Percentiles rank a stretch among this genome's conserved stretches.
phyloP scores from a whole-genome alignment of 37 sponge, comb jelly and placozoan genomes.

The Halisarca cf. caerulea region DNA sequence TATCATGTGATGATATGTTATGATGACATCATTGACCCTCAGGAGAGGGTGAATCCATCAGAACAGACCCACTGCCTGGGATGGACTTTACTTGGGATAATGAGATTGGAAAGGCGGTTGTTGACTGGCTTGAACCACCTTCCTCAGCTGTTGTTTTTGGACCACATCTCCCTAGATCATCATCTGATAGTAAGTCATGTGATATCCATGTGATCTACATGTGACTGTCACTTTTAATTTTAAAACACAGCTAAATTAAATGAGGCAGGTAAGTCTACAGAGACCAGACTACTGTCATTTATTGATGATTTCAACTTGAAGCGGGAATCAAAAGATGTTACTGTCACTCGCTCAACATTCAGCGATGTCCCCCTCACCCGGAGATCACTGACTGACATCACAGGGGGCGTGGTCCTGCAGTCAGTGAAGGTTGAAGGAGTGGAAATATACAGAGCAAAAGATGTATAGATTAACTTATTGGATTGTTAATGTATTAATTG shows the following conservation, averaged over 20 bases:
- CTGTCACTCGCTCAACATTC: not conserved
- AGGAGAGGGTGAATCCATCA: no score
- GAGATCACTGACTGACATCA: slow-evolving; percentile 1
- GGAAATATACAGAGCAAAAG: not conserved
- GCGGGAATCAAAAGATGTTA: not conserved
- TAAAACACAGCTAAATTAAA: not conserved
- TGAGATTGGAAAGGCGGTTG: slow-evolving; percentile 5
- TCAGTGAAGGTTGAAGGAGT: slow-evolving; percentile 7
- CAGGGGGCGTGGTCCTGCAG: not conserved
- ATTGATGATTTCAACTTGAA: not conserved
- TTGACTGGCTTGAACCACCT: slow-evolving; percentile 23
- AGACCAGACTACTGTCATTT: not conserved
- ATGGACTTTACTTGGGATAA: slow-evolving; percentile 24
- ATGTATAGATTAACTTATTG: slow-evolving; percentile 7
- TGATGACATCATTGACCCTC: no score
- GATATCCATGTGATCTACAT: not conserved
- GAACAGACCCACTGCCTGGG: no score
- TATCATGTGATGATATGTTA: not conserved
- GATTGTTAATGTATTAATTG: slow-evolving; percentile 6
- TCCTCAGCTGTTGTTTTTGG: not conserved
- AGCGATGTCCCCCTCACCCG: not conserved
- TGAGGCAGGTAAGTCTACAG: not conserved
- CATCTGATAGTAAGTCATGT: slow-evolving; percentile 13
- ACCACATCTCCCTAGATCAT: slow-evolving; percentile 10
- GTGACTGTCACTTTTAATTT: not conserved